Evolutionary conservation across 1,140 invertebrate species (phyloP).

Genomic region (Diorhabda sublineata): DNA sequence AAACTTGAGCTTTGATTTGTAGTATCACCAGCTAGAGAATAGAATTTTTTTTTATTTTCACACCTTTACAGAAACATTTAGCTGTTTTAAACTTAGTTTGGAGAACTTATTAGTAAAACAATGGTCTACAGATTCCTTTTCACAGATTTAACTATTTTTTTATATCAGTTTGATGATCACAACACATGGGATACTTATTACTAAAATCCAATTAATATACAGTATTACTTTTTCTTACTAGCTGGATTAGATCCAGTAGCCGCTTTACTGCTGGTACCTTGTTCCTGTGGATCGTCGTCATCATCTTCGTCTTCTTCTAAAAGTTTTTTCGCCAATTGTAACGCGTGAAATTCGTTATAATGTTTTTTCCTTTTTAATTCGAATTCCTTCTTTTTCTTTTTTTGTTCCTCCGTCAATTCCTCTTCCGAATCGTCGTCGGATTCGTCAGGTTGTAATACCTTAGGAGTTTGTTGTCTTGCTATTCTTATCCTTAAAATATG

Average conservation of each 20-base stretch:
- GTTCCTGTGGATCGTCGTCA: constrained; percentile 55
- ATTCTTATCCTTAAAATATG: constrained; percentile 42
- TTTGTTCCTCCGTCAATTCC: constrained; percentile 57
- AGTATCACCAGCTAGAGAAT: no score
- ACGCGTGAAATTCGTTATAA: constrained; percentile 95
- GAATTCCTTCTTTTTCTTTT: constrained; percentile 65
- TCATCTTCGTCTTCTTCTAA: constrained; percentile 88
- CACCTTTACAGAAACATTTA: no score
- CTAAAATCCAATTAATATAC: constrained; percentile 5
- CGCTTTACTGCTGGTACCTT: background rate
- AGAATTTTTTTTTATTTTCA: no score
- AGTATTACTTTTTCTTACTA: background rate
- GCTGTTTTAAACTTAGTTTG: no score
- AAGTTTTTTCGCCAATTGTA: constrained; percentile 83
- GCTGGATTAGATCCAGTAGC: background rate
- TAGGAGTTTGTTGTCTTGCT: constrained; percentile 53
- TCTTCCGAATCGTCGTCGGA: constrained; percentile 57
- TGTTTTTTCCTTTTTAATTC: constrained; percentile 91
- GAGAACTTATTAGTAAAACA: no score
- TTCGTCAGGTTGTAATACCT: constrained; percentile 54
- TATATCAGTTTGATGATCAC: constrained; percentile 16
- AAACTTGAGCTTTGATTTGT: no score
- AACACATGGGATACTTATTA: constrained; percentile 7
- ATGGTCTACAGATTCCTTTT: no score
- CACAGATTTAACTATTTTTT: background rate